These are phyloP conservation scores for Cylloceria caligata DNA, from an alignment of 2,888 invertebrate genomes.

Conservation along the genomic window DNA sequence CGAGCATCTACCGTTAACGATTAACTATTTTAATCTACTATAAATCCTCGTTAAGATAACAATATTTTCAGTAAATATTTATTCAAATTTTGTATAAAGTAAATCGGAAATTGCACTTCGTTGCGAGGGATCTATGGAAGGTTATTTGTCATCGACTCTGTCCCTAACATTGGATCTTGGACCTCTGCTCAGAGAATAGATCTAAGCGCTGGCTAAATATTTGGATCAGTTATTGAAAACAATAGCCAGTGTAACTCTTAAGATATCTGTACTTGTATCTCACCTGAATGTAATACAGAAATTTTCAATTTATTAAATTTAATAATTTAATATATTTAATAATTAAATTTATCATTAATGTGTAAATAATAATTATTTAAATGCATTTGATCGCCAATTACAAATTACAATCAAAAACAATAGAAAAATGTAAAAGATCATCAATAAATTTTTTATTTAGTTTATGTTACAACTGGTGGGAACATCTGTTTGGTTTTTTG, in stretches of 20 bases:
- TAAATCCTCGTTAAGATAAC: constrained; percentile 54
- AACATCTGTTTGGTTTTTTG: constrained; percentile 66
- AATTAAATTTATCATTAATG: too few relatives aligned
- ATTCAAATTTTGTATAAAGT: too few relatives aligned
- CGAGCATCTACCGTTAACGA: constrained; percentile 41
- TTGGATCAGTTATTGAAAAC: constrained; percentile 96
- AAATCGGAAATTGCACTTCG: too few relatives aligned
- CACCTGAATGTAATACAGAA: not conserved
- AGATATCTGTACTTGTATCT: not conserved
- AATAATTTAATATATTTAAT: too few relatives aligned
- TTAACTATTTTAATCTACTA: constrained; percentile 56
- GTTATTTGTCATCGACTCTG: too few relatives aligned
- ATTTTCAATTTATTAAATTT: not conserved
- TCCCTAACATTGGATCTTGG: too few relatives aligned
- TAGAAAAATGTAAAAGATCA: constrained; percentile 49
- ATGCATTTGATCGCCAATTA: not conserved
- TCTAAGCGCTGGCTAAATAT: constrained; percentile 94
- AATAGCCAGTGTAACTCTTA: constrained; percentile 88
- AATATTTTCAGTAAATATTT: constrained; percentile 39
- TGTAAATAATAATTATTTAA: constrained; percentile 26
- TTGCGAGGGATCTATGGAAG: too few relatives aligned
- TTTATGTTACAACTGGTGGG: constrained; percentile 74
- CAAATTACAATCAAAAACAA: constrained; percentile 1
- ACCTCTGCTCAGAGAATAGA: constrained; percentile 95
- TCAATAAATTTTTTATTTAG: constrained; percentile 77